A percentile compares a stretch with the other conserved stretches of the same genome.
Evolutionary conservation across 2,888 invertebrate species (phyloP).

Genomic region (Alloscopus bannaensis): DNA sequence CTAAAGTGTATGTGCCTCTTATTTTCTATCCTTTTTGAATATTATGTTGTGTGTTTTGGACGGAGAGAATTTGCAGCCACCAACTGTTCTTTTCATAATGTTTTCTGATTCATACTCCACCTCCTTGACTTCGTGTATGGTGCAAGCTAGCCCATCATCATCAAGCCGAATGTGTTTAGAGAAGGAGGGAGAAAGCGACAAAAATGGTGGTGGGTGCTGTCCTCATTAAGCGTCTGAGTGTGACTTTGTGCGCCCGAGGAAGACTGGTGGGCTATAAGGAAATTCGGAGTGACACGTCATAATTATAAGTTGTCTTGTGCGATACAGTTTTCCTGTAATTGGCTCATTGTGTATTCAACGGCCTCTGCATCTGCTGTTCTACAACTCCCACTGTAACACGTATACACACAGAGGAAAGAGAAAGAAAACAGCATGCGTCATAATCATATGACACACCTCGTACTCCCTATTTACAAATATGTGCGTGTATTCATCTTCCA

Average conservation of each 20-base stretch:
- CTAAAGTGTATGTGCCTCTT: no score
- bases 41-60: no score
- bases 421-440: not conserved
- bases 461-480: slow-evolving; percentile 14
- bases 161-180: no score
- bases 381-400: not conserved
- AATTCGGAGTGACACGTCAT: slow-evolving; percentile 37
- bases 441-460: slow-evolving; percentile 10
- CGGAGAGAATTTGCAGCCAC: slow-evolving; percentile 7
- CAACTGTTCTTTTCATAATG: not conserved
- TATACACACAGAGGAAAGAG: not conserved
- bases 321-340: slow-evolving; percentile 30
- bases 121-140: not conserved
- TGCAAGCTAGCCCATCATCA: not conserved
- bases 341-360: slow-evolving; percentile 42
- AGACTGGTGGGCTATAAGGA: not conserved
- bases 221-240: no score
- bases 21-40: no score
- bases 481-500: not conserved
- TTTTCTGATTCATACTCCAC: slow-evolving; percentile 6
- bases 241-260: not conserved
- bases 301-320: slow-evolving; percentile 34
- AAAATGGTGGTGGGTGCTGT: no score
- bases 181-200: no score
- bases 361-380: slow-evolving; percentile 25